Evolutionary conservation across 2,113 vertebrate species (phyloP).

Genomic region (Progne subis): DNA sequence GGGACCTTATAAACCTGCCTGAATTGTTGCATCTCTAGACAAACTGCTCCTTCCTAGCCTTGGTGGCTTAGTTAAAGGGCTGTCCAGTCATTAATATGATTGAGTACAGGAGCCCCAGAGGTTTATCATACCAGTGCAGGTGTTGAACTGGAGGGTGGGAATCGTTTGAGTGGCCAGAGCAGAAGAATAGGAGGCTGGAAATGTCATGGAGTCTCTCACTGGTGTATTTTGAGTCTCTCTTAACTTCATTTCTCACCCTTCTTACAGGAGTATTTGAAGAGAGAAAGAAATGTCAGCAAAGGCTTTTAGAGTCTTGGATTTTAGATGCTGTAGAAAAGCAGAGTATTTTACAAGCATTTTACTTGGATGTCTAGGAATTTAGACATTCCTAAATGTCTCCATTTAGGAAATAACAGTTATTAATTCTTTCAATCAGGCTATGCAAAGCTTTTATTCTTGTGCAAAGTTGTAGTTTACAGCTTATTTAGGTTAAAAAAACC

Average conservation of each 20-base stretch:
- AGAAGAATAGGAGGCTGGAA: slow-evolving; percentile 19
- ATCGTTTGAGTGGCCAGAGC: background rate
- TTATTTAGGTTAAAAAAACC: background rate
- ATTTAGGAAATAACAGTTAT: slow-evolving; percentile 46
- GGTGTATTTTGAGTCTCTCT: slow-evolving; percentile 15
- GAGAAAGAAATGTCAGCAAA: slow-evolving; percentile 24
- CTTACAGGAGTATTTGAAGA: background rate
- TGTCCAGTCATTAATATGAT: slow-evolving; percentile 13
- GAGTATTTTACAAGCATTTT: background rate
- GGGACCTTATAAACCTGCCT: slow-evolving; percentile 25
- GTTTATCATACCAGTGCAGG: slow-evolving; percentile 36
- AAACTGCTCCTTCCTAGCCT: slow-evolving; percentile 14
- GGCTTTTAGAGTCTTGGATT: slow-evolving; percentile 1
- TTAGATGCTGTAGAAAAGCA: background rate
- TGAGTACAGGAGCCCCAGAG: background rate
- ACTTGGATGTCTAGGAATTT: no score
- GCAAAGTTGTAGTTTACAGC: background rate
- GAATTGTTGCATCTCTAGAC: background rate
- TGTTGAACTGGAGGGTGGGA: background rate
- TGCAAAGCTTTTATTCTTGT: slow-evolving; percentile 2
- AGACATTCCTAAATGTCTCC: no score
- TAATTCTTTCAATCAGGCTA: slow-evolving; percentile 18
- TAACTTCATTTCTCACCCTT: slow-evolving; percentile 31
- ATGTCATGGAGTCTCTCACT: slow-evolving; percentile 18
- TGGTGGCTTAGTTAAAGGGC: slow-evolving; percentile 11